Conservation (phyloP, 1,140 invertebrate species). For the Orius laevigatus region DNA sequence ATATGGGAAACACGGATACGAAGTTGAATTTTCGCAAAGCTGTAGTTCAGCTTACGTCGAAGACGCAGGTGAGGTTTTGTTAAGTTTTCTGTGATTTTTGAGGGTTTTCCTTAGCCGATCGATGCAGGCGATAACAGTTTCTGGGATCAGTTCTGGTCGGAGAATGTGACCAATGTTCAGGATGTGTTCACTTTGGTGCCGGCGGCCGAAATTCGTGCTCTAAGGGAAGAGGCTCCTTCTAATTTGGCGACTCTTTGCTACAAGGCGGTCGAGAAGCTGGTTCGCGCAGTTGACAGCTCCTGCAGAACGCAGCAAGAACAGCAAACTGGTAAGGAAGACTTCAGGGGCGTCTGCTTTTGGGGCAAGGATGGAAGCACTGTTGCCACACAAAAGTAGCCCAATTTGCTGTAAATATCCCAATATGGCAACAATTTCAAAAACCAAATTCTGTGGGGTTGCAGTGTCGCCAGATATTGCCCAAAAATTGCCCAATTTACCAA, state of each 20-base stretch:
- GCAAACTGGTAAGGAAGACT: conserved; percentile 56
- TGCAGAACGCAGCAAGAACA: conserved; percentile 88
- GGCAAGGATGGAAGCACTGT: neutral
- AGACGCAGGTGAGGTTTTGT: conserved; percentile 58
- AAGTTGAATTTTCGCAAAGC: conserved; percentile 96
- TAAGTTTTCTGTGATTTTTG: neutral
- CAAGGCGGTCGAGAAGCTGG: conserved; percentile 93
- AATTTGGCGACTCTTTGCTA: conserved; percentile 97
- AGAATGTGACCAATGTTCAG: conserved; percentile 81
- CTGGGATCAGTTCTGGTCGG: conserved; percentile 99
- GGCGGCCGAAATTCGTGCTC: conserved; percentile 76
- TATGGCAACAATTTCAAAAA: too few relatives aligned
- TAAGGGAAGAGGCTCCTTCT: conserved; percentile 91
- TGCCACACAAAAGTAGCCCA: neutral
- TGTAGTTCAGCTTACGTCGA: conserved; percentile 89
- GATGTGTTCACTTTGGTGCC: conserved; percentile 96
- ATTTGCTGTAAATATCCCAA: neutral
- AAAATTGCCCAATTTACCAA: too few relatives aligned
- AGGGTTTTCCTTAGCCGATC: conserved; percentile 51
- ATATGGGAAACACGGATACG: conserved; percentile 93
- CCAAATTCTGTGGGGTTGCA: too few relatives aligned
- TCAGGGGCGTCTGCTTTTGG: neutral
- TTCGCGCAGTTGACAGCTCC: conserved; percentile 81
- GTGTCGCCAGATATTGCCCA: too few relatives aligned
- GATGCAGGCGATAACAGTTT: conserved; percentile 83